Percentiles rank a stretch among this genome's conserved stretches.
phyloP scores from a whole-genome alignment of 2,113 vertebrate species.

The Onychorhynchus coronatus region DNA sequence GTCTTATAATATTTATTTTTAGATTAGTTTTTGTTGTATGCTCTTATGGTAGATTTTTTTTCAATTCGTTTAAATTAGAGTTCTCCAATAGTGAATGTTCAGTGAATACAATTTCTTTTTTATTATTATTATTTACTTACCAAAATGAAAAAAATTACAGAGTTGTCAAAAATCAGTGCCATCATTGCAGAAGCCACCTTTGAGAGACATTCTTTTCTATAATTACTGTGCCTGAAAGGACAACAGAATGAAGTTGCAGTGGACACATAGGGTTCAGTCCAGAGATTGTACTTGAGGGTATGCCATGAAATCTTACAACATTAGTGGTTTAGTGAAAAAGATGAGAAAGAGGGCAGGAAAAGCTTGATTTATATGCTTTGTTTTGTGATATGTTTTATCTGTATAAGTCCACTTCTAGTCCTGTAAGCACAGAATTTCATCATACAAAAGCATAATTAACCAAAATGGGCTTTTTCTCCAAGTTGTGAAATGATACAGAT shows the following conservation, averaged over 20 bases:
- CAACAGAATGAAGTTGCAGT: neutral
- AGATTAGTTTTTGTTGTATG: neutral
- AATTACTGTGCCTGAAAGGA: neutral
- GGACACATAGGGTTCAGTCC: neutral
- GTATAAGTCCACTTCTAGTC: neutral
- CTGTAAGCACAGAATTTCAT: neutral
- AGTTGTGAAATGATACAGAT: neutral
- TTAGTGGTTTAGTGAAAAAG: neutral
- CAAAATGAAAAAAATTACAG: neutral
- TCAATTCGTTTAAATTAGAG: neutral
- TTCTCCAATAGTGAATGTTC: neutral
- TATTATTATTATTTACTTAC: neutral
- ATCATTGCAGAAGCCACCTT: neutral
- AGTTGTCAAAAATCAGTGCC: neutral
- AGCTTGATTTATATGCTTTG: neutral
- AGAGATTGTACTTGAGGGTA: neutral
- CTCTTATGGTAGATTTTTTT: neutral
- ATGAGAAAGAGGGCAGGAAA: neutral
- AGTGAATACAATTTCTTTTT: neutral
- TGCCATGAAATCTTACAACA: neutral
- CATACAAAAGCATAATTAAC: neutral
- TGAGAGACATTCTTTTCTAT: neutral
- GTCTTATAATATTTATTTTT: neutral
- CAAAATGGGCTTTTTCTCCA: neutral
- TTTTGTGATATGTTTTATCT: neutral